Conservation (phyloP, 2,113 vertebrate species). For the Xiphophorus hellerii region DNA sequence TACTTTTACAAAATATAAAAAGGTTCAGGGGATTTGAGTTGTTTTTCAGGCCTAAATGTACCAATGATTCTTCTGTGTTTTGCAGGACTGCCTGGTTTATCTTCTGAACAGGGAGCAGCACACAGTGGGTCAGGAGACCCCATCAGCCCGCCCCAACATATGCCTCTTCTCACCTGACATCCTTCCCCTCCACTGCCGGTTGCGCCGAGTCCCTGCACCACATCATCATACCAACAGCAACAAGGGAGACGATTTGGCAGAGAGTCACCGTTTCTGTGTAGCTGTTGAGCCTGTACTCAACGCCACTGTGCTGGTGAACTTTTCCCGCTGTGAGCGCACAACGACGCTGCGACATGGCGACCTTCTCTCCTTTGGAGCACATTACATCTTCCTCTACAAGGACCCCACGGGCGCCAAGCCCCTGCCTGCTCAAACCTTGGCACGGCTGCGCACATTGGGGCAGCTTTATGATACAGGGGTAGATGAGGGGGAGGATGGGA, state of each 20-base stretch:
- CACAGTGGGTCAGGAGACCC: slow-evolving; percentile 92
- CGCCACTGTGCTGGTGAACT: slow-evolving; percentile 87
- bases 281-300: slow-evolving; percentile 84
- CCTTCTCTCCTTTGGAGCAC: slow-evolving; percentile 91
- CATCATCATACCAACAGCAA: slow-evolving; percentile 52
- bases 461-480: slow-evolving; percentile 61
- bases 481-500: slow-evolving; percentile 59
- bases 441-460: slow-evolving; percentile 81
- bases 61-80: background rate
- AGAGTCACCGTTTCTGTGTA: slow-evolving; percentile 62
- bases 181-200: slow-evolving; percentile 91
- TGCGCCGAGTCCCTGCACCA: slow-evolving; percentile 66
- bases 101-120: slow-evolving; percentile 91
- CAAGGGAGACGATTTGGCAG: slow-evolving; percentile 55
- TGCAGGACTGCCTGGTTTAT: slow-evolving; percentile 94
- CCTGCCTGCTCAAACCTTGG: slow-evolving; percentile 85
- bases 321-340: slow-evolving; percentile 82
- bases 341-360: slow-evolving; percentile 89
- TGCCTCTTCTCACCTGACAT: slow-evolving; percentile 93
- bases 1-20: background rate
- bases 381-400: slow-evolving; percentile 95
- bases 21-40: background rate
- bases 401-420: slow-evolving; percentile 87
- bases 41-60: background rate
- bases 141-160: slow-evolving; percentile 92